These are phyloP conservation scores for Sibirionetta formosa DNA, from an alignment of 2,797 vertebrate species.

Conservation along the genomic window DNA sequence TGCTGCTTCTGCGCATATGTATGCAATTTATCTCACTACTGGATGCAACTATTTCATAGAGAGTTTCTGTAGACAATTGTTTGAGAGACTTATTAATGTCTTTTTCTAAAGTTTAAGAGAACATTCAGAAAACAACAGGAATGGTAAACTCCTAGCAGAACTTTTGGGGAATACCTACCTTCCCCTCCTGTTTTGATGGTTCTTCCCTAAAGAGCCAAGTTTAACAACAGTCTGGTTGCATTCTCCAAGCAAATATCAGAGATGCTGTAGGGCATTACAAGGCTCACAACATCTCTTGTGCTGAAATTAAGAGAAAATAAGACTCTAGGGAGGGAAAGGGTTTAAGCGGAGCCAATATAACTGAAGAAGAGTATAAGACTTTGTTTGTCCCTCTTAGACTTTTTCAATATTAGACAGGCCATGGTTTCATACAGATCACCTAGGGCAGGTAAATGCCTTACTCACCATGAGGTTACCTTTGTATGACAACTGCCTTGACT, in stretches of 20 bases:
- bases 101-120: background rate
- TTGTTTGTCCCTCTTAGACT: background rate
- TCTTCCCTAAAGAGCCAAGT: background rate
- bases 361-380: background rate
- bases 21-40: background rate
- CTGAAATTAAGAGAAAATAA: background rate
- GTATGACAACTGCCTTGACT: background rate
- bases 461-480: background rate
- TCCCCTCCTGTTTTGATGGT: background rate
- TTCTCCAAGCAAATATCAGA: background rate
- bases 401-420: background rate
- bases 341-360: background rate
- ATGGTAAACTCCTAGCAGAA: background rate
- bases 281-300: background rate
- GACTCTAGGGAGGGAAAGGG: background rate
- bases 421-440: background rate
- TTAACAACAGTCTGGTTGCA: background rate
- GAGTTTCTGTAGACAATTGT: background rate
- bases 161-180: background rate
- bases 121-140: background rate
- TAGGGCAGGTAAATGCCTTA: background rate
- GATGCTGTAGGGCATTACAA: background rate
- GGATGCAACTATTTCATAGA: background rate
- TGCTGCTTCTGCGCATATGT: background rate
- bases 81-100: background rate